Base-by-base conservation (phyloP, 2,113 vertebrate genomes). In the Myiopsitta monachus region DNA sequence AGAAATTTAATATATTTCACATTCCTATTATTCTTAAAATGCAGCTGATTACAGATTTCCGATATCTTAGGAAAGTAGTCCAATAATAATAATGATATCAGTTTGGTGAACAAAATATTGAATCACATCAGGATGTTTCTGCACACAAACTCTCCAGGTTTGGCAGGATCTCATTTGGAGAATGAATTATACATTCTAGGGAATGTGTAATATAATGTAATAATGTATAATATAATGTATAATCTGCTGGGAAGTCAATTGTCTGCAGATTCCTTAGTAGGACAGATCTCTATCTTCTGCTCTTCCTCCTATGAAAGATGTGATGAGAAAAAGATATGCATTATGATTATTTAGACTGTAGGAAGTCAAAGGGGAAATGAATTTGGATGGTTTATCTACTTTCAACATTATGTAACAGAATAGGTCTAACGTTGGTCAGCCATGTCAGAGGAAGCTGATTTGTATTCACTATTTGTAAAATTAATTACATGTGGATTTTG, bases 361-460 rank as follows among this genome's bases (percentile, higher is more conserved):
- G 66, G 38, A 93, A 82, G 46, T 79, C 49, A 84, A 78, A 76
- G 81, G 43, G 77, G 81, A 95, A 96, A 77, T 97, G 23, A 87
- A 52, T 94, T 96, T 2, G 6, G 52, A 66, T 76, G 49, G 28
- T 84, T 91, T 94, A 83, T 87, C 33, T 85, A 7, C 57, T n/a
- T 79, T 39, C 16, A 87, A 21, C 8, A 7, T 87, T 91, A 39
- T 66, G 11, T 67, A 80, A 79, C 21, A 76, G 41, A 87, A 44
- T 22, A 57, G 51, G 67, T 78, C 62, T 87, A 47, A 70, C 30
- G 31, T 55, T 4, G 1, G 70, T 63, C 62, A 74, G 18, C 38
- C 7, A 8, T 49, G n/a, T 69, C 47, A 91, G 44, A 76, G 44
- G 24, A 47, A 92, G 17, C 10, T 49, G 33, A 52, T 92, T 70